phyloP scores from a whole-genome alignment of 1,140 invertebrate genomes.

The Drosophila nikananu region DNA sequence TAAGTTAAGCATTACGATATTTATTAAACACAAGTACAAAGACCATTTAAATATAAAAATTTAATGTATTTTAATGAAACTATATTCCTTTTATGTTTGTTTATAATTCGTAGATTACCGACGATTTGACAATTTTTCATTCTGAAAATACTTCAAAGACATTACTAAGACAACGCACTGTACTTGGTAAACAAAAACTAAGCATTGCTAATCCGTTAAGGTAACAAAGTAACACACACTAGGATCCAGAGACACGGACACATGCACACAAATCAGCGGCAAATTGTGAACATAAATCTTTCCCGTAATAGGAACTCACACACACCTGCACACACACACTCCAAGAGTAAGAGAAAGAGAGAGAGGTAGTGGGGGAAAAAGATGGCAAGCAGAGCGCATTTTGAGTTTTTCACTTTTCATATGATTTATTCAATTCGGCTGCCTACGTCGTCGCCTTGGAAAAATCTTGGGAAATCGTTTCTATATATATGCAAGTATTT shows the following conservation, averaged over 20 bases:
- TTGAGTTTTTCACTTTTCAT: slow-evolving; percentile 50
- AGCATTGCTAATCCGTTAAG: slow-evolving; percentile 62
- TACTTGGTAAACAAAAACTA: slow-evolving; percentile 32
- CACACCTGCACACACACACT: slow-evolving; percentile 8
- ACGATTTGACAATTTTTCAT: too few relatives aligned
- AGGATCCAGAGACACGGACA: slow-evolving; percentile 5
- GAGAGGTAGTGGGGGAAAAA: neutral
- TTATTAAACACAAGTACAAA: too few relatives aligned
- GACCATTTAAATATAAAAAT: too few relatives aligned
- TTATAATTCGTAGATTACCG: neutral
- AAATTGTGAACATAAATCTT: slow-evolving; percentile 74
- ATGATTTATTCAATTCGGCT: slow-evolving; percentile 57
- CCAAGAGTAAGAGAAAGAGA: neutral
- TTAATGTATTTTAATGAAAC: too few relatives aligned
- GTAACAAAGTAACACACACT: slow-evolving; percentile 47
- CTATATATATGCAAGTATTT: neutral
- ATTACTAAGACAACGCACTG: slow-evolving; percentile 6
- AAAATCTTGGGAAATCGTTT: slow-evolving; percentile 32
- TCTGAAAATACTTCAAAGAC: neutral
- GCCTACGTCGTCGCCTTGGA: slow-evolving; percentile 56
- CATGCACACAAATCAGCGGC: slow-evolving; percentile 45
- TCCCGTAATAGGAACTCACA: slow-evolving; percentile 61
- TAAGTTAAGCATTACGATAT: too few relatives aligned
- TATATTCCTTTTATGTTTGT: neutral
- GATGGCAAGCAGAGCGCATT: slow-evolving; percentile 39